Base-by-base conservation (phyloP, 2,113 vertebrate genomes). In the Caloenas nicobarica region DNA sequence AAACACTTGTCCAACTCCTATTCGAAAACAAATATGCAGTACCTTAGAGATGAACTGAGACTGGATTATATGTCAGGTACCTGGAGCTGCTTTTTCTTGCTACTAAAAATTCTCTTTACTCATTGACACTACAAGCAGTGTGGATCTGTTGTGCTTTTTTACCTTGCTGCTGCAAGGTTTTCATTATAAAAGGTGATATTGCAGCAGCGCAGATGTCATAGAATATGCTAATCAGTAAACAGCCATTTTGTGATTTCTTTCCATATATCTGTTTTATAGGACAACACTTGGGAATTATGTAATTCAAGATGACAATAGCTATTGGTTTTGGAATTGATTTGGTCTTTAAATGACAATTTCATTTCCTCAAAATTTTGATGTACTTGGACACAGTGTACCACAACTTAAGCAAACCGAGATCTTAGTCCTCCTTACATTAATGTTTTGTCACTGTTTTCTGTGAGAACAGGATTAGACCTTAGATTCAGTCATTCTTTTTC, bases 1-100 rank as follows among this genome's bases (percentile, higher is more conserved):
- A 82, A 93, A 89, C 89, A 91, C 58, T 95, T 82, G 58, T 48
- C 25, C 88, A 86, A 62, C 66, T 88, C 78, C 31, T 72, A 44
- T 89, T 89, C 9, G 53, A 76, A 93, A 89, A 2, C 23, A 81
- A 73, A 73, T 66, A 22, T 42, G 18, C 31, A 34, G 57, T n/a
- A 58, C 8, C 13, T 69, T 57, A 76, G 29, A 90, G 69, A 62
- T 42, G 17, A 94, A 44, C 46, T 66, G 68, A 65, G 40, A 31
- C 29, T 44, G 54, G 58, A 57, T 90, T 69, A 48, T 57, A 61
- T 18, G 80, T 82, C 57, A 76, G 70, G 24, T 25, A 79, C 15
- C 48, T 64, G 31, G 24, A 72, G 31, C 4, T 88, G 38, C 14
- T 26, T 83, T 85, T 91, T 70, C n/a, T 78, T 71, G 16, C 7